These are phyloP conservation scores for Antheraea pernyi DNA, from an alignment of 1,140 invertebrate species.

Conservation along the genomic window DNA sequence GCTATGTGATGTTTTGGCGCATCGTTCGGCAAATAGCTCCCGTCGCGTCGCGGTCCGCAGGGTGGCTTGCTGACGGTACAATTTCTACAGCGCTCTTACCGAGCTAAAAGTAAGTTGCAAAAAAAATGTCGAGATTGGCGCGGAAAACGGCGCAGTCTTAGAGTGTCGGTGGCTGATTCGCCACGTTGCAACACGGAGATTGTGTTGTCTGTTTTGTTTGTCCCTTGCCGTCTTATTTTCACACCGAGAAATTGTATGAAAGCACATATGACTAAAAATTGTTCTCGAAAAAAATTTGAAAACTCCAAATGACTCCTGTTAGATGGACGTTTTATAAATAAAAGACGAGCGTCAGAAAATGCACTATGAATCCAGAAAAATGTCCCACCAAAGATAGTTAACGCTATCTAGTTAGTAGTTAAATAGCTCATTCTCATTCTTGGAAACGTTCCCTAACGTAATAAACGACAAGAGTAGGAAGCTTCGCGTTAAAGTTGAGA, in stretches of 20 bases:
- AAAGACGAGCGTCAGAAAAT: slow-evolving; percentile 22
- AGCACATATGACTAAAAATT: slow-evolving; percentile 51
- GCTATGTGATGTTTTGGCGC: slow-evolving; percentile 74
- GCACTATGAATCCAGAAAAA: slow-evolving; percentile 13
- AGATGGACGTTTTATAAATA: slow-evolving; percentile 23
- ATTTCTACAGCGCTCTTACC: slow-evolving; percentile 47
- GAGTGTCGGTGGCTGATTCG: slow-evolving; percentile 62
- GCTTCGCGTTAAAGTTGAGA: slow-evolving; percentile 74
- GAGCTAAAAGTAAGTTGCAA: slow-evolving; percentile 45
- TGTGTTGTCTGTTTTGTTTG: slow-evolving; percentile 71
- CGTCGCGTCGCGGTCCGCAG: slow-evolving; percentile 65
- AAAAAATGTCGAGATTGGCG: slow-evolving; percentile 74
- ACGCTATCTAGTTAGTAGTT: slow-evolving; percentile 66
- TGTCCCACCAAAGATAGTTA: slow-evolving; percentile 47
- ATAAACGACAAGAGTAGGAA: slow-evolving; percentile 75
- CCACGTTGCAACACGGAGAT: slow-evolving; percentile 73
- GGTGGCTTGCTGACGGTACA: slow-evolving; percentile 65
- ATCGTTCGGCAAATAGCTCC: slow-evolving; percentile 73
- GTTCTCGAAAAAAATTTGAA: slow-evolving; percentile 46
- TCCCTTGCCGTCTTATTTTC: slow-evolving; percentile 73
- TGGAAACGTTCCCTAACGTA: slow-evolving; percentile 73
- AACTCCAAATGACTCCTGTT: slow-evolving; percentile 17
- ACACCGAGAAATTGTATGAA: slow-evolving; percentile 62
- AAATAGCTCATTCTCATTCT: slow-evolving; percentile 75
- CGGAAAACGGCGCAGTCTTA: slow-evolving; percentile 52